A percentile compares a stretch with the other conserved stretches of the same genome.
Conservation (phyloP, 2,888 invertebrate genomes). For the Anthoptus insignis region DNA sequence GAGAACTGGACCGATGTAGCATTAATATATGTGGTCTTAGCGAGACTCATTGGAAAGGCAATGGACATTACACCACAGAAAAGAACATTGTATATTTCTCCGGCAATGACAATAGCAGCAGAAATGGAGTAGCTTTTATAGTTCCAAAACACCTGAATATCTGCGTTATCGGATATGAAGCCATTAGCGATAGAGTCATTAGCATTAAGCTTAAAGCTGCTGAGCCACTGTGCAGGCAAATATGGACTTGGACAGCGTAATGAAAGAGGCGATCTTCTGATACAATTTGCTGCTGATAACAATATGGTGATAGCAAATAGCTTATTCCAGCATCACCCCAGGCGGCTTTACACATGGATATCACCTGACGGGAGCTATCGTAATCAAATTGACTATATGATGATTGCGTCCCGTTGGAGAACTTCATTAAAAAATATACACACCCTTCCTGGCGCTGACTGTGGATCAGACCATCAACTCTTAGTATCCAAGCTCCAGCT, state of each 20-base stretch:
- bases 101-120: constrained; percentile 32
- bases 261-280: constrained; percentile 28
- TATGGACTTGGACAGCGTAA: constrained; percentile 34
- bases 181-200: constrained; percentile 36
- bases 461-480: constrained; percentile 30
- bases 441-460: constrained; percentile 34
- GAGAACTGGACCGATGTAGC: constrained; percentile 30
- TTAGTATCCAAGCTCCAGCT: constrained; percentile 16
- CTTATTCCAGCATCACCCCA: constrained; percentile 35
- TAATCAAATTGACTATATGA: constrained; percentile 37
- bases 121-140: constrained; percentile 35
- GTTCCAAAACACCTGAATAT: constrained; percentile 25
- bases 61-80: constrained; percentile 42
- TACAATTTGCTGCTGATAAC: constrained; percentile 28
- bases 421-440: constrained; percentile 38
- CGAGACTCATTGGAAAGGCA: constrained; percentile 47
- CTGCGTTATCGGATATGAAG: constrained; percentile 36
- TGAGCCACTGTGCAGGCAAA: constrained; percentile 15
- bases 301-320: constrained; percentile 27
- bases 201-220: constrained; percentile 31
- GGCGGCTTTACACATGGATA: constrained; percentile 36
- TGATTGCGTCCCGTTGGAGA: constrained; percentile 40
- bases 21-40: constrained; percentile 21
- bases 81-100: constrained; percentile 32
- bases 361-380: constrained; percentile 28